Base-by-base conservation (phyloP, 2,888 invertebrate species). In the Vanessa cardui region DNA sequence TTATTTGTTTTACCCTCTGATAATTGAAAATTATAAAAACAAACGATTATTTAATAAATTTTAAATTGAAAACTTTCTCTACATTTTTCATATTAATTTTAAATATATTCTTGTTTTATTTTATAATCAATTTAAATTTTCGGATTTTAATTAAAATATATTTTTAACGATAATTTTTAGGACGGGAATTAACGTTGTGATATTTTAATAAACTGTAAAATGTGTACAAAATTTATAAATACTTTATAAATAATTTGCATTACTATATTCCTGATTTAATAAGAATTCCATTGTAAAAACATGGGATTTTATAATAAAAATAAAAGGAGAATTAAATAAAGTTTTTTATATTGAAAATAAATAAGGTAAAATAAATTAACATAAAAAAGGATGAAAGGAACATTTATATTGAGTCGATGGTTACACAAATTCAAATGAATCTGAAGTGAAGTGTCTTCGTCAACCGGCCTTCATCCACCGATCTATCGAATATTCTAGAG, bases 401-500 rank as follows among this genome's bases (percentile, higher is more conserved):
- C 74, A 82, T 82, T 80, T 80, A 72, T 78, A 75, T 77, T 78
- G 66, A 65, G 47, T 68, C 68, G 70, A 81, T 80, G 78, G 81
- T 83, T 86, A 90, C 82, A 88, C 78, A 80, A 84, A 83, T 74
- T 88, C 84, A 77, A 86, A 87, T 66, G 87, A 87, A 75, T 88
- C 85, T 77, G 79, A 81, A 66, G 73, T 73, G 15, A 79, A 74
- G 58, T 76, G 76, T 77, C 77, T 78, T 82, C 83, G 89, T 94
- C 94, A 95, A 93, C 95, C 95, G 78, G 96, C 96, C 90, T 96
- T 96, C 92, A 97, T 95, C 96, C 98, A 98, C 78, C 98, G 95
- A 88, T 98, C 98, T 90, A 98, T 98, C 69, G 98, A 98, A 86
- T 98, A 98, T 87, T 98, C 98, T 83, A 98, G 89, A 70, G 98